These are phyloP conservation scores for Trachelus iudaicus DNA, from an alignment of 2,888 invertebrate genomes.

Conservation along the genomic window DNA sequence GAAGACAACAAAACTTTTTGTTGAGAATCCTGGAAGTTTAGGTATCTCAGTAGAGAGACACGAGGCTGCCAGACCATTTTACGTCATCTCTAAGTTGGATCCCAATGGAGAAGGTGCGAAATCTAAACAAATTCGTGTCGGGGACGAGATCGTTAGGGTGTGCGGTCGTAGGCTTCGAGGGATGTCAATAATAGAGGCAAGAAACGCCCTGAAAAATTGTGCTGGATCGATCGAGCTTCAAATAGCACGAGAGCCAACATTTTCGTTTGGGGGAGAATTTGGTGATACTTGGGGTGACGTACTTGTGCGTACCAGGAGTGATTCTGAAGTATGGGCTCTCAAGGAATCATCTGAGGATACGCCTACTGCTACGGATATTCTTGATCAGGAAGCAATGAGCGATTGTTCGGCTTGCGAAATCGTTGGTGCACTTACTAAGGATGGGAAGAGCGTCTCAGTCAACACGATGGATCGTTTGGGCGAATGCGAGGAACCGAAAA, in stretches of 20 bases:
- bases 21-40: slow-evolving; percentile 40
- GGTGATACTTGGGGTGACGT: slow-evolving; percentile 52
- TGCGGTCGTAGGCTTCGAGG: slow-evolving; percentile 69
- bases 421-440: slow-evolving; percentile 44
- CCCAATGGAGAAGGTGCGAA: slow-evolving; percentile 49
- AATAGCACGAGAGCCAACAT: slow-evolving; percentile 54
- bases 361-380: background rate
- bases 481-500: slow-evolving; percentile 1
- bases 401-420: slow-evolving; percentile 32
- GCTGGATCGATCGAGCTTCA: slow-evolving; percentile 52
- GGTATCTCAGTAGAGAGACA: slow-evolving; percentile 52
- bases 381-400: background rate
- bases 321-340: slow-evolving; percentile 50
- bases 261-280: slow-evolving; percentile 42
- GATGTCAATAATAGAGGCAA: slow-evolving; percentile 56
- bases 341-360: slow-evolving; percentile 19
- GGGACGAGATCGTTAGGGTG: slow-evolving; percentile 71
- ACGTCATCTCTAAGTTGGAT: slow-evolving; percentile 53
- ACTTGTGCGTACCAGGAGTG: slow-evolving; percentile 43
- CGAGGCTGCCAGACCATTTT: slow-evolving; percentile 55
- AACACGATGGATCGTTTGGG: slow-evolving; percentile 24
- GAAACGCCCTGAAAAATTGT: slow-evolving; percentile 47
- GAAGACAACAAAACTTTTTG: slow-evolving; percentile 50
- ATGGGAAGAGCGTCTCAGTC: slow-evolving; percentile 45
- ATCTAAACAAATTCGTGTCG: slow-evolving; percentile 66